phyloP scores from a whole-genome alignment of 2,113 vertebrate genomes.

The Clarias magur region DNA sequence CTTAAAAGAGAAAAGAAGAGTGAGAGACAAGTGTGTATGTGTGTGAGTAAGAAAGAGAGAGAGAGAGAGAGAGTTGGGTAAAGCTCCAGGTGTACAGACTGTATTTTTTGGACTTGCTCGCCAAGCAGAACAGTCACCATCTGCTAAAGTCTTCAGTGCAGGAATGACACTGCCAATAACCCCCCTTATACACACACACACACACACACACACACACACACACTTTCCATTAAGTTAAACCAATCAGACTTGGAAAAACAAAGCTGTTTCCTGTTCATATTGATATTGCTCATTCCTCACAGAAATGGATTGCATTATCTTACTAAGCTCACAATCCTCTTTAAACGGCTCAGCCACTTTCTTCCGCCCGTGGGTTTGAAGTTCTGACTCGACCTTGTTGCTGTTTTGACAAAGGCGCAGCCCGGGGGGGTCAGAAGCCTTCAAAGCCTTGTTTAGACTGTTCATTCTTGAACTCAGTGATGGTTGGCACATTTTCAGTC shows the following conservation, averaged over 20 bases:
- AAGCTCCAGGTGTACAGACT: constrained; percentile 18
- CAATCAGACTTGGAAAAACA: neutral
- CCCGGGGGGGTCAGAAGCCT: neutral
- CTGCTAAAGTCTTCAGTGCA: constrained; percentile 12
- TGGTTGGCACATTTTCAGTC: neutral
- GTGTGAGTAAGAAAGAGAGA: neutral
- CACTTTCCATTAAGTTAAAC: neutral
- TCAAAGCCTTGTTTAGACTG: neutral
- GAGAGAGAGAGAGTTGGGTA: constrained; percentile 15
- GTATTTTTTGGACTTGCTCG: constrained; percentile 31
- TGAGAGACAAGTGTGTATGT: neutral
- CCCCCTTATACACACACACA: neutral
- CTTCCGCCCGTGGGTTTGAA: neutral
- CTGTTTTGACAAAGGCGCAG: neutral
- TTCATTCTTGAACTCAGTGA: neutral
- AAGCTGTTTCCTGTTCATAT: neutral
- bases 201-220: neutral
- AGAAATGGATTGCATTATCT: neutral
- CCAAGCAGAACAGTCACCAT: constrained; percentile 32
- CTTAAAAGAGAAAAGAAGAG: neutral
- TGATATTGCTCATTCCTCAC: neutral
- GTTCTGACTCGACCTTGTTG: neutral
- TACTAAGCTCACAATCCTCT: neutral
- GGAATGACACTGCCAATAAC: constrained; percentile 22
- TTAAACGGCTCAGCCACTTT: neutral